These are phyloP conservation scores for Cassiopea andromeda DNA, from an alignment of 30 jellyfish, hydroid and myxozoan genomes.

Conservation along the genomic window DNA sequence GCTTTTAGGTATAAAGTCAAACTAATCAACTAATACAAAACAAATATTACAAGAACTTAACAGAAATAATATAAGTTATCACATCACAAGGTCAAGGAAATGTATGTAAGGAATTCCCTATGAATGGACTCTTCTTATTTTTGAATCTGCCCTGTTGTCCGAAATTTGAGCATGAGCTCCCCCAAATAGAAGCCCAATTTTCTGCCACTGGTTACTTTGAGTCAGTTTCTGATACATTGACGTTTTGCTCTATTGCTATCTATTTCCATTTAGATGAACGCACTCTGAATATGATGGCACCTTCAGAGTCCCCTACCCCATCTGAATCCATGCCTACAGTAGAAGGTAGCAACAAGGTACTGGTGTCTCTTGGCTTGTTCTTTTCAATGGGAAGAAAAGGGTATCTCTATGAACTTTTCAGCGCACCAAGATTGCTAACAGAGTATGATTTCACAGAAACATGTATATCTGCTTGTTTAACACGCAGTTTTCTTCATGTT, in stretches of 20 bases:
- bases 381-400: slow-evolving; percentile 91
- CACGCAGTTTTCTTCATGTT: slow-evolving; percentile 66
- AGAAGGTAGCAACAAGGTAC: background rate
- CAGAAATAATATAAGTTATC: too few species aligned
- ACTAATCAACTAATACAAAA: too few species aligned
- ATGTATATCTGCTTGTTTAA: slow-evolving; percentile 76
- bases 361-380: slow-evolving; percentile 70
- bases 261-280: background rate
- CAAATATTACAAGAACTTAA: too few species aligned
- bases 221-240: background rate
- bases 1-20: too few species aligned
- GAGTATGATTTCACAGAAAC: slow-evolving; percentile 83
- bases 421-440: slow-evolving; percentile 55
- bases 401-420: slow-evolving; percentile 73
- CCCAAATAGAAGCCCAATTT: too few species aligned
- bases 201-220: too few species aligned
- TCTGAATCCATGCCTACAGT: background rate
- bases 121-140: too few species aligned
- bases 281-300: background rate
- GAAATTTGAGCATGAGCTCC: too few species aligned
- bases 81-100: too few species aligned
- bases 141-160: too few species aligned
- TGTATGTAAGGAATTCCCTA: too few species aligned
- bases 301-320: background rate
- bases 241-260: background rate